Evolutionary conservation across 2,113 vertebrate genomes (phyloP).

Genomic region (Rhea americana): DNA sequence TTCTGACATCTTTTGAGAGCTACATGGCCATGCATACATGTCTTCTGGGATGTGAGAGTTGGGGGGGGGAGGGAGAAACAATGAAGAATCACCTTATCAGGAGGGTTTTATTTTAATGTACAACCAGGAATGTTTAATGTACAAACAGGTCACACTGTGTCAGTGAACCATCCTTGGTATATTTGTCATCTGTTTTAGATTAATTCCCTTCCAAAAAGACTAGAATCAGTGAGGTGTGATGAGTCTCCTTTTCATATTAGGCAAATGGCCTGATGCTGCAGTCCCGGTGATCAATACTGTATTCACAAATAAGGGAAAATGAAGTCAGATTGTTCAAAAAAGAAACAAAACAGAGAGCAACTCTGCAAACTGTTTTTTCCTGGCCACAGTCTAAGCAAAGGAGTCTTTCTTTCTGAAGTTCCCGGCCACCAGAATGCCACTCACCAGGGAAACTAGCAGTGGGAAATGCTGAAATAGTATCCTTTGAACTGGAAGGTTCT

Average conservation of each 20-base stretch:
- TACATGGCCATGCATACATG: fast-evolving
- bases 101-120: background rate
- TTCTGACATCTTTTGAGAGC: background rate
- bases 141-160: background rate
- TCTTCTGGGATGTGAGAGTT: background rate
- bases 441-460: background rate
- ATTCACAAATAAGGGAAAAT: background rate
- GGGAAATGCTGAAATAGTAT: background rate
- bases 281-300: fast-evolving
- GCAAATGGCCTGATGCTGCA: background rate
- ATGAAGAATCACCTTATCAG: fast-evolving
- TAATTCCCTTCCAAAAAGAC: background rate
- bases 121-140: background rate
- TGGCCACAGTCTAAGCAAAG: background rate
- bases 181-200: background rate
- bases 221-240: background rate
- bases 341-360: background rate
- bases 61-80: background rate
- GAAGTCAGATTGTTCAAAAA: background rate
- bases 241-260: background rate
- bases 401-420: background rate
- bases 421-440: background rate
- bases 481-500: background rate
- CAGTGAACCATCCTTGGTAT: background rate
- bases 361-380: background rate